A percentile compares a stretch with the other conserved stretches of the same genome.
phyloP scores from a whole-genome alignment of 2,113 vertebrate genomes.

The Scalopus aquaticus region DNA sequence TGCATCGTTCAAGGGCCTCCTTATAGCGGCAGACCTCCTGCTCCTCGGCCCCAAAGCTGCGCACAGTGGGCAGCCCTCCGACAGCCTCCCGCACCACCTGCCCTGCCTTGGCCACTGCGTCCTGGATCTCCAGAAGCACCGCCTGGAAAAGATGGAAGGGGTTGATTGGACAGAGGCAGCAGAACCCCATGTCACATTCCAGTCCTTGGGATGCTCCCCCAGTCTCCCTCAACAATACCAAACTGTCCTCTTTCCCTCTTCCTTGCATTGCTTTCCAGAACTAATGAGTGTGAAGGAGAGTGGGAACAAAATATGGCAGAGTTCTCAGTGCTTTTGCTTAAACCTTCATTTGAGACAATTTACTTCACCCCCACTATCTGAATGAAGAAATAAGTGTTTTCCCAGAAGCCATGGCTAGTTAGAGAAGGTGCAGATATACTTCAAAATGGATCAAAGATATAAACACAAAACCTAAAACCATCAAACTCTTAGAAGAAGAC shows the following conservation, averaged over 20 bases:
- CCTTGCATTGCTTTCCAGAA: neutral
- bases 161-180: neutral
- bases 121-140: constrained; percentile 84
- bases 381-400: neutral
- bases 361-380: neutral
- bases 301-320: neutral
- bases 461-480: neutral
- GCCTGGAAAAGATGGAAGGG: constrained; percentile 5
- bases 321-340: neutral
- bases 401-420: neutral
- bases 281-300: neutral
- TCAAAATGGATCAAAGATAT: neutral
- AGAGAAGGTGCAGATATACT: neutral
- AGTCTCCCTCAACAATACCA: neutral
- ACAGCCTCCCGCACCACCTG: constrained; percentile 87
- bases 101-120: constrained; percentile 83
- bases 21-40: constrained; percentile 84
- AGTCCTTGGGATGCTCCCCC: neutral
- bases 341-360: neutral
- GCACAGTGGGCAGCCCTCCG: constrained; percentile 85
- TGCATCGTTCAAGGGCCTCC: constrained; percentile 79
- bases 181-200: neutral
- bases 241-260: neutral
- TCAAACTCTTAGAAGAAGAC: neutral
- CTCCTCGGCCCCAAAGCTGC: constrained; percentile 87